Evolutionary conservation across 2,797 vertebrate species (phyloP), one percentile per base, ranked within the genome.

Genomic region (Cyclura pinguis): DNA sequence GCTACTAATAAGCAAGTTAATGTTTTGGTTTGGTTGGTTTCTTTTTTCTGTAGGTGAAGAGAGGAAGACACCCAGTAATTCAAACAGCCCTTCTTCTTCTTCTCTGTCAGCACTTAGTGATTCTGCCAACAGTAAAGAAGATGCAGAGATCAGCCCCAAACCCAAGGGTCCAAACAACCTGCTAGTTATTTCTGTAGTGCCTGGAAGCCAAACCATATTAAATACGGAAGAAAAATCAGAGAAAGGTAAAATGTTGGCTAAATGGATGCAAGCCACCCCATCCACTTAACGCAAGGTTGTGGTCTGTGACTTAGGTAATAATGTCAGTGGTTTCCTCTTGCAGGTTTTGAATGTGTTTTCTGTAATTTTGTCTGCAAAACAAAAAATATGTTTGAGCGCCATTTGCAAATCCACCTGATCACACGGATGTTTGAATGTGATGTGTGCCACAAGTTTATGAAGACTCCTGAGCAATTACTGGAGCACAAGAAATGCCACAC

Each of bases 401-500:
- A 99, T 94, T 98, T 99, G 94, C 99, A 99, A 97, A 99, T 99
- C 96, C 99, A 99, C 98, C 98, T 99, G 96, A 99, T 99, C 97
- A 98, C 99, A 59, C 98, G 99, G 95, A 99, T 99, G 99, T 99
- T 99, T 8, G 99, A 99, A 97, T 99, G 99, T 90, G 98, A 99
- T 59, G 98, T 99, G 96, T 99, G 99, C 98, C 99, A 99, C 98
- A 99, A 99, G 98, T 99, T 99, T 98, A 99, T 99, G 97, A 99
- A 99, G 98, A 99, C 99, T 88, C 98, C 99, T 8, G 99, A 99
- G 95, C 99, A 99, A 97, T 98, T 99, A 95, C 97, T 99, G 98
- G 99, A 99, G 98, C 99, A 99, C 97, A 99, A 99, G 98, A 99
- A 99, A 98, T 99, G 99, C 97, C 99, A 99, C 98, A 98, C 98